Evolutionary conservation across 1,140 invertebrate genomes (phyloP), one percentile per base, ranked within the genome.

Genomic region (Metaphire vulgaris): DNA sequence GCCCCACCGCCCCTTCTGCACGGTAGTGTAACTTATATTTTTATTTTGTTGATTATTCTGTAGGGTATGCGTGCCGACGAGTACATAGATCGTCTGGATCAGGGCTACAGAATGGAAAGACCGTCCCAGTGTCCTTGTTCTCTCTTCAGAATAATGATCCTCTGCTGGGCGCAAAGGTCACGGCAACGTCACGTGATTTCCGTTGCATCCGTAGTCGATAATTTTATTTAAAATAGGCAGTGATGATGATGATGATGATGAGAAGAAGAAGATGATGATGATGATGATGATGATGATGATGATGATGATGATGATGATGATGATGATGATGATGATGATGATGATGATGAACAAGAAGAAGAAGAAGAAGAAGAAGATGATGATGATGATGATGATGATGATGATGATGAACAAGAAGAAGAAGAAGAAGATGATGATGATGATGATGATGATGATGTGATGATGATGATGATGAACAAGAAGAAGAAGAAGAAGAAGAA

Each of bases 261-360:
- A 56, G 6, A 56, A 56, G 21, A 56, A 12, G 6, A 56, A 12
- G 21, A 56, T 56, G 6, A 21, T 56, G 21, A 56, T 56, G 41
- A 56, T 56, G 41, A 56, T 56, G 21, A 56, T 56, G 6, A 56
- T 56, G 21, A 56, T 56, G 6, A 21, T 56, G 21, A 56, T 56
- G 41, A 56, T 56, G 41, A 56, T 56, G 41, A 56, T 56, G 41
- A 56, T 56, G 41, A 56, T 56, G 41, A 56, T 56, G 41, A 56
- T 56, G 41, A 56, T 56, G 41, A 56, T 56, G 41, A 56, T 56
- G 41, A 56, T 56, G 41, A 56, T 56, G 41, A 56, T 56, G 41
- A 56, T 56, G 41, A 56, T 56, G 21, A 56, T 56, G 21, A 12
- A 56, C 6, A 12, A 56, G 41, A 12, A 56, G 41, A 12, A 56